Base-by-base conservation (phyloP, 2,888 invertebrate species). In the Rhagium mordax region DNA sequence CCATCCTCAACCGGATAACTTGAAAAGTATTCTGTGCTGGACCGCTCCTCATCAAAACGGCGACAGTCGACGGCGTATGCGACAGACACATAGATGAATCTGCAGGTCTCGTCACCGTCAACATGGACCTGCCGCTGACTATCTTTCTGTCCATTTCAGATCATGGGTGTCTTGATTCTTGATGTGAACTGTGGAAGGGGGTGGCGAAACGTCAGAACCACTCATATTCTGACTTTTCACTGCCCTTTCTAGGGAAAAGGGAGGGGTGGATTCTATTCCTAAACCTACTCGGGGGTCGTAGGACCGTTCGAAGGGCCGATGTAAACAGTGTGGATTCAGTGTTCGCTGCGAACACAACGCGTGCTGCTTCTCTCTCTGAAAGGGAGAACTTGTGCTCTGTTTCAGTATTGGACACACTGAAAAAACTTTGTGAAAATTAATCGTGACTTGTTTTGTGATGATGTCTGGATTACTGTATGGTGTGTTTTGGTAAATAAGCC, bases 181-280 rank as follows among this genome's bases (percentile, higher is more conserved):
- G 77, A 76, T 72, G 76, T 74, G 78, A 53, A 65, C 71, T 72
- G 70, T 66, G 77, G 70, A 70, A 75, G 78, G 78, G 81, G 80
- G 78, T 78, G 79, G 76, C 78, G 76, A 75, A 76, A 75, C 81
- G 83, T 84, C 84, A 83, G 80, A 74, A 81, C 83, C 83, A 84
- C 82, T 85, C 84, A 84, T 81, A 81, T 81, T 81, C 82, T 81
- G 85, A 84, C 84, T 84, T 84, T 84, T 83, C 81, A 81, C 81
- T 75, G 75, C 76, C 77, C 76, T 74, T 71, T 78, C 60, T 53
- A 65, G 74, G 74, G 76, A 75, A 70, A 74, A 73, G 79, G 80
- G 80, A 79, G 81, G 81, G 84, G 83, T 81, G 81, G 71, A 49
- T 49, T 70, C 75, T 75, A 74, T 74, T 75, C 71, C 77, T 73